Percentiles rank a stretch among this genome's conserved stretches.
These are phyloP conservation scores for Litoditis marina DNA, from an alignment of 2,888 invertebrate genomes.

Conservation along the genomic window DNA sequence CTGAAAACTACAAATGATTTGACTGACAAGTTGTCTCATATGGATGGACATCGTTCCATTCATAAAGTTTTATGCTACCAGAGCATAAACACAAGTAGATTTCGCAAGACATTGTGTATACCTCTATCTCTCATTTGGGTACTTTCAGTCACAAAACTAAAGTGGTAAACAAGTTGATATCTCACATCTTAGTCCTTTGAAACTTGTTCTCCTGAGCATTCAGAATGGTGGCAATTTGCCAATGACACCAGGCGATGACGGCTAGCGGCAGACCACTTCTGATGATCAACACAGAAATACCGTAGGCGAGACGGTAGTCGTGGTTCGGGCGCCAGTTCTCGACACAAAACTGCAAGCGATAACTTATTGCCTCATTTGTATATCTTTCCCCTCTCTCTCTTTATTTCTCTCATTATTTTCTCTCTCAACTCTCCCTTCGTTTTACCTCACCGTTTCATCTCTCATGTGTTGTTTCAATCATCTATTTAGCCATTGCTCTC, in stretches of 20 bases:
- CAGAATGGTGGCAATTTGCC: constrained; percentile 66
- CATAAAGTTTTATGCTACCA: too few relatives aligned
- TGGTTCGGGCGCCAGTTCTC: constrained; percentile 43
- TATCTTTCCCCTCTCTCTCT: background rate
- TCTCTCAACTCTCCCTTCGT: too few relatives aligned
- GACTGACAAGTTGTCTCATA: background rate
- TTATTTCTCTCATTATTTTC: background rate
- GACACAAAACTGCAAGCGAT: constrained; percentile 47
- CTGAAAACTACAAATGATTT: background rate
- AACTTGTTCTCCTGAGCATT: constrained; percentile 36
- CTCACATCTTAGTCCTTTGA: constrained; percentile 10
- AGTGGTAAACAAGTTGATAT: too few relatives aligned
- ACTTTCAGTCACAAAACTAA: too few relatives aligned
- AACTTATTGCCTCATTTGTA: too few relatives aligned
- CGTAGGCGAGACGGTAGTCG: constrained; percentile 41
- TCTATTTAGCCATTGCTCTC: too few relatives aligned
- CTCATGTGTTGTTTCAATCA: too few relatives aligned
- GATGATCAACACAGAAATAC: constrained; percentile 68
- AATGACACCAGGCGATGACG: constrained; percentile 88
- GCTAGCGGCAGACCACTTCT: constrained; percentile 89
- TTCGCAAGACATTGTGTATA: too few relatives aligned
- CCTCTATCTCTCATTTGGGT: too few relatives aligned
- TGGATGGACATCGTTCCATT: too few relatives aligned
- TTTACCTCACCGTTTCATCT: too few relatives aligned
- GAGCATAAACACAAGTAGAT: too few relatives aligned